phyloP scores from a whole-genome alignment of 2,113 vertebrate species.

The Polyodon spathula region DNA sequence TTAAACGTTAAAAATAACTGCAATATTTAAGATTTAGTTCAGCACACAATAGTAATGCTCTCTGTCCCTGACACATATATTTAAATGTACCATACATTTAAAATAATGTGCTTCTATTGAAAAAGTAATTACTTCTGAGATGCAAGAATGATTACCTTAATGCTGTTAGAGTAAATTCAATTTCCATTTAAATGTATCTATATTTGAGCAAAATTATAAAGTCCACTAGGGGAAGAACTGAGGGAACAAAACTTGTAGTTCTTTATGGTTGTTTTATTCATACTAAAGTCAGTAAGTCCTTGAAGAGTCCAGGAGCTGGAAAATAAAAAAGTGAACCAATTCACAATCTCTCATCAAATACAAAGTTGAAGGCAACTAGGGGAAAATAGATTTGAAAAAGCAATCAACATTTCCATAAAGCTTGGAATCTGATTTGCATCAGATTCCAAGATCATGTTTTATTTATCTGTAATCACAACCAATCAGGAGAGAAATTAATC shows the following conservation, averaged over 20 bases:
- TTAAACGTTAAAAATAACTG: too few species aligned
- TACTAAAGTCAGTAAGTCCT: not conserved
- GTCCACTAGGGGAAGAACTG: conserved; percentile 24
- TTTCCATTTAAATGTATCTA: not conserved
- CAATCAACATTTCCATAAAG: conserved; percentile 59
- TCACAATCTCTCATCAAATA: conserved; percentile 37
- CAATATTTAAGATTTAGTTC: too few species aligned
- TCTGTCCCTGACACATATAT: too few species aligned
- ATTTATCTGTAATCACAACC: conserved; percentile 83
- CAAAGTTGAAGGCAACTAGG: conserved; percentile 50
- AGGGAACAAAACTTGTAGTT: conserved; percentile 22
- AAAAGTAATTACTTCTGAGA: too few species aligned
- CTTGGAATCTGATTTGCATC: conserved; percentile 64
- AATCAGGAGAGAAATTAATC: conserved; percentile 80
- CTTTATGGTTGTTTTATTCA: too few species aligned
- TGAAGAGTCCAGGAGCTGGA: conserved; percentile 29
- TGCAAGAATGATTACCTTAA: too few species aligned
- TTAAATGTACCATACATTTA: too few species aligned
- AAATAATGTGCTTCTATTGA: too few species aligned
- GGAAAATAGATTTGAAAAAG: conserved; percentile 67
- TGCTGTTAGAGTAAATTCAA: too few species aligned
- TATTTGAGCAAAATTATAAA: conserved; percentile 28
- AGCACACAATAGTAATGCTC: too few species aligned
- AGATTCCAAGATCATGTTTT: conserved; percentile 66
- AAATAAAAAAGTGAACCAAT: conserved; percentile 22